Evolutionary conservation across 2,797 vertebrate species (phyloP).

Genomic region (Poecile montanus): DNA sequence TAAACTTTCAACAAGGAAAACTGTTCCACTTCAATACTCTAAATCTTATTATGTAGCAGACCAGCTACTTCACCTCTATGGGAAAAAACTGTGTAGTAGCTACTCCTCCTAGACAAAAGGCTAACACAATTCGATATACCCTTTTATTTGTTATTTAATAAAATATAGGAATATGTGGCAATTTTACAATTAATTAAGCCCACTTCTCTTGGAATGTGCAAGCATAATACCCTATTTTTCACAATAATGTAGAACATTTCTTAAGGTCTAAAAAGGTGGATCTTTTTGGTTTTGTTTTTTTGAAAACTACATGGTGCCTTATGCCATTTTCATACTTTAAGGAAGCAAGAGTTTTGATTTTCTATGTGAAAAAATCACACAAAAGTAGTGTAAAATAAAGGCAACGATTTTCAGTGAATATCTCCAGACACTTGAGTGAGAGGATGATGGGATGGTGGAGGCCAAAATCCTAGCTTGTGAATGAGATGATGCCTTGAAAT

Average conservation of each 20-base stretch:
- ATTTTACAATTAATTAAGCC: neutral
- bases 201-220: neutral
- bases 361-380: neutral
- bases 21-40: neutral
- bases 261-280: neutral
- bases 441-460: neutral
- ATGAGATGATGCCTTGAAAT: neutral
- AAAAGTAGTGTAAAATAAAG: neutral
- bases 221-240: neutral
- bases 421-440: neutral
- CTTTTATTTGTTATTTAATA: neutral
- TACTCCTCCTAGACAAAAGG: neutral
- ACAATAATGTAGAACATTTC: neutral
- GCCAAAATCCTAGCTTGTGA: neutral
- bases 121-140: neutral
- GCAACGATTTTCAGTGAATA: neutral
- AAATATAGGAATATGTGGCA: neutral
- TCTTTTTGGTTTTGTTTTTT: neutral
- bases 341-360: neutral
- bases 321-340: neutral
- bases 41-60: neutral
- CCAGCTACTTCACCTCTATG: neutral
- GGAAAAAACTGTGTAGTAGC: neutral
- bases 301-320: neutral
- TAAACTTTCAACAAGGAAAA: neutral